Conservation (phyloP, 2,113 vertebrate genomes). For the Sciurus niger region DNA sequence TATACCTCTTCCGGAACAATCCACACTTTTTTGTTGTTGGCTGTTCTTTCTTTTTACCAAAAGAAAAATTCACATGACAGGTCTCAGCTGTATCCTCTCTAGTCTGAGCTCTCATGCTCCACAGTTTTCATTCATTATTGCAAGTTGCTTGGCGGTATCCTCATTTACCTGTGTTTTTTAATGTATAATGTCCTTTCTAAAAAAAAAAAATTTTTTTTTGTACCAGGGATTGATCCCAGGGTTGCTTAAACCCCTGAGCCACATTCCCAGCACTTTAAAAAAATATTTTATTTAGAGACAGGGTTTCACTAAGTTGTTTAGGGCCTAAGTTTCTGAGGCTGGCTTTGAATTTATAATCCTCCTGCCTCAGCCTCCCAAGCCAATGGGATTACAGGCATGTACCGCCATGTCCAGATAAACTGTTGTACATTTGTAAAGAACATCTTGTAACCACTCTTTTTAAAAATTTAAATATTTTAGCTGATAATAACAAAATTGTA, state of each 20-base stretch:
- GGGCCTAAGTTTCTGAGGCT: too few species aligned
- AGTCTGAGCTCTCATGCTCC: rapidly evolving
- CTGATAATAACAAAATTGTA: not conserved
- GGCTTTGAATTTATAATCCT: too few species aligned
- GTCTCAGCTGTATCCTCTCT: not conserved
- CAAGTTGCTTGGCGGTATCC: rapidly evolving
- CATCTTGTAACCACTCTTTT: not conserved
- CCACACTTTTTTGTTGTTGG: not conserved
- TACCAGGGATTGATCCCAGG: too few species aligned
- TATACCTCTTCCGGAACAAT: not conserved
- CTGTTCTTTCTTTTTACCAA: not conserved
- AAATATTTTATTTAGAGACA: too few species aligned
- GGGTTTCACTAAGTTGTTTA: too few species aligned
- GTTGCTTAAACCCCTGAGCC: too few species aligned
- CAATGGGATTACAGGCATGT: too few species aligned
- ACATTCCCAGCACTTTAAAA: too few species aligned
- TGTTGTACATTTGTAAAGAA: not conserved
- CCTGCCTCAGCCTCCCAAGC: too few species aligned
- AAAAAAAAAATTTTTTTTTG: too few species aligned
- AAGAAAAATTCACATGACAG: rapidly evolving
- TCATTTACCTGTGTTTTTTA: not conserved
- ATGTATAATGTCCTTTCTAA: too few species aligned
- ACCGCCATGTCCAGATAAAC: too few species aligned
- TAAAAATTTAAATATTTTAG: not conserved
- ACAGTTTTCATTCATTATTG: rapidly evolving